Evolutionary conservation across 2,888 invertebrate genomes (phyloP), one percentile per base, ranked within the genome.

Genomic region (Pocota personata): DNA sequence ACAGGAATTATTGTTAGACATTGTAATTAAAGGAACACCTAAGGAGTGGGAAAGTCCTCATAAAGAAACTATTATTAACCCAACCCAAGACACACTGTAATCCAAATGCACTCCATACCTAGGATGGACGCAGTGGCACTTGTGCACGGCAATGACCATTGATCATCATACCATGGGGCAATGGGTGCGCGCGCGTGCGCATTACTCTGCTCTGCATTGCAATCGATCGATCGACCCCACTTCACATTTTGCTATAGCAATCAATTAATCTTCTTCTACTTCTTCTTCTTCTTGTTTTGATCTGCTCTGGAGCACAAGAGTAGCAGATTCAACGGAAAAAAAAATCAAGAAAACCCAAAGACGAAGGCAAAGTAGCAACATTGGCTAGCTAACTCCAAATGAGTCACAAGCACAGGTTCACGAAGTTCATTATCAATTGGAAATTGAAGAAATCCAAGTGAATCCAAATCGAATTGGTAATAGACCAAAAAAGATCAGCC

Each of bases 391-490:
- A 30, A 14, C 24, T 52, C 16, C 43, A 32, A 66, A 57, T 58
- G 46, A 78, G 58, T 57, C 73, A 73, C 75, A 73, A 77, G 84
- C 82, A 71, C 86, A 86, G 77, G 86, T 86, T 86, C 86, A 82
- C 76, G 82, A 86, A 86, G 86, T 86, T 86, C 86, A 86, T 86
- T 86, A 86, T 82, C 82, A 77, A 86, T 82, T 77, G 66, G 72
- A 82, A 82, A 82, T 86, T 72, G 76, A 72, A 82, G 69, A 72
- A 82, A 80, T 46, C 58, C 69, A 55, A 64, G 57, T 40, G 64
- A 52, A 58, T 52, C 75, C 82, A 64, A 71, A 82, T 82, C 86
- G 82, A 86, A 86, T 86, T 86, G 82, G 86, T 86, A 76, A 86
- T 86, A 77, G 76, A 82, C 82, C 58, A 66, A 40, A 66, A 40